Base-by-base conservation (phyloP, 2,113 vertebrate species). In the Ovis canadensis region DNA sequence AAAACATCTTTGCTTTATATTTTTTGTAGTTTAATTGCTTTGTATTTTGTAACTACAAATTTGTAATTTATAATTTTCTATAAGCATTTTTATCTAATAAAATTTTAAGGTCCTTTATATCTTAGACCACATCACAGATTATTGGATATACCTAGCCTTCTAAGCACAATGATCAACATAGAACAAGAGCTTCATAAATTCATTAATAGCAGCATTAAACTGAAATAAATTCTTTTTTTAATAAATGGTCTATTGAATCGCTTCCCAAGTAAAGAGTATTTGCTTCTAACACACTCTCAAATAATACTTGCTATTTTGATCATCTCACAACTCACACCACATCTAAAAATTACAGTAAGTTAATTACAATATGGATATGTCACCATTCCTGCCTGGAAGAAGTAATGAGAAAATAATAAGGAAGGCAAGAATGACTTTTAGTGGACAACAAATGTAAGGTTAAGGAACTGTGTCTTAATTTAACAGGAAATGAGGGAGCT, bases 391-490 rank as follows among this genome's bases (percentile, higher is more conserved):
- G 71, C 23, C 71, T 12, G 14, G 36, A 43, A 91, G 81, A 71
- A 81, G 4, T 91, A 82, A 95, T 67, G 21, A 43, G 57, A 97
- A 67, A 59, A 90, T 50, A 62, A 40, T 45, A 52, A 93, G 17
- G 14, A 57, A 87, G 71, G 5, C 48, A 80, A 97, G 67, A 95
- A 85, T 92, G 45, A n/a, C 6, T 85, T 57, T 89, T 91, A 50
- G 43, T 29, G 31, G 31, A 8, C 25, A 96, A 59, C 7, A 95
- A 89, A 71, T 88, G 25, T 64, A 62, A 55, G 27, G 54, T 80
- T 96, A 90, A 91, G 55, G 54, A 96, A 96, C 48, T 84, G 55
- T 93, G 31, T 48, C 36, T 77, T 85, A 64, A 95, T 88, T 81
- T 91, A 92, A 33, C 19, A 77, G 74, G 14, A 92, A 71, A 0